phyloP scores from a whole-genome alignment of 2,113 vertebrate species.

The Motacilla tschutschensis region DNA sequence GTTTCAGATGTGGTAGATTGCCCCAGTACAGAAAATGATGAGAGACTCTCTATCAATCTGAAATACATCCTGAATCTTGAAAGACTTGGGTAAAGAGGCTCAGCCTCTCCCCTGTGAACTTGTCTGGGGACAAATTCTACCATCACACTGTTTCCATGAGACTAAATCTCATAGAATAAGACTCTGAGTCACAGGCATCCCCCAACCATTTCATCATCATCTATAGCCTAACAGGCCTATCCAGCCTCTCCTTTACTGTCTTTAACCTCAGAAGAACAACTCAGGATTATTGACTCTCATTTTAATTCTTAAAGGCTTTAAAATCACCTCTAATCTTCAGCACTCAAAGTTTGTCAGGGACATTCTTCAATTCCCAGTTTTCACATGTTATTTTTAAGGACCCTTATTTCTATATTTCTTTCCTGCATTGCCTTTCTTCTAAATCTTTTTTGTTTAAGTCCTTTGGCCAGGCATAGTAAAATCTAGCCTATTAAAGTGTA shows the following conservation, averaged over 20 bases:
- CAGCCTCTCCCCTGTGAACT: neutral
- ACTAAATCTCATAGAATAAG: neutral
- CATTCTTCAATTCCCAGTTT: neutral
- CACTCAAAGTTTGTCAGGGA: neutral
- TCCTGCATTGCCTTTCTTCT: neutral
- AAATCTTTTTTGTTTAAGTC: neutral
- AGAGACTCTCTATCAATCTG: neutral
- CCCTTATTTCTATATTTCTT: neutral
- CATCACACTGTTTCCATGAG: neutral
- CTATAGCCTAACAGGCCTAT: neutral
- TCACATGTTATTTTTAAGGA: neutral
- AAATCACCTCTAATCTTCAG: neutral
- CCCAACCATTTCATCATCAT: neutral
- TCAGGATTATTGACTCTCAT: neutral
- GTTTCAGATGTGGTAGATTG: conserved; percentile 39
- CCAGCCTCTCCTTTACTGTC: neutral
- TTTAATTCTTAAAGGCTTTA: neutral
- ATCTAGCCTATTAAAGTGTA: neutral
- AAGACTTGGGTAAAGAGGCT: neutral
- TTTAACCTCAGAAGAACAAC: neutral
- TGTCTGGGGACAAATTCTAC: neutral
- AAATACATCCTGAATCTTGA: conserved; percentile 11
- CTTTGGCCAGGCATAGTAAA: neutral
- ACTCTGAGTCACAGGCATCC: neutral
- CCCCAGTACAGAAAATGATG: neutral